phyloP scores from a whole-genome alignment of 1,140 invertebrate genomes.

The Tyrophagus putrescentiae region DNA sequence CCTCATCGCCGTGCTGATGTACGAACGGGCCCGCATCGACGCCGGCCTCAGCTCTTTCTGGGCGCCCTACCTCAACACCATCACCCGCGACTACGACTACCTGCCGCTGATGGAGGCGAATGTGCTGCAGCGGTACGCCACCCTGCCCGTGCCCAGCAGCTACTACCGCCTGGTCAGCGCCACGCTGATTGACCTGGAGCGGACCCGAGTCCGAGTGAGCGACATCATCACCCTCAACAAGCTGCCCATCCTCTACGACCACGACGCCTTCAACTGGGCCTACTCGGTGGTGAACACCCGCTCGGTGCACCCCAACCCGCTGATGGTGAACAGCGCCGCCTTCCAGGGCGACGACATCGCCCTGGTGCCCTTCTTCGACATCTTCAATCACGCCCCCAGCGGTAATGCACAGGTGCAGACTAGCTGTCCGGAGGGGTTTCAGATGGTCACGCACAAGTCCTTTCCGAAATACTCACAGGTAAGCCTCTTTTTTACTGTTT shows the following conservation, averaged over 20 bases:
- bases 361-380: no score
- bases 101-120: not conserved
- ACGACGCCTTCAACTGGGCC: not conserved
- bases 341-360: not conserved
- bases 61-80: no score
- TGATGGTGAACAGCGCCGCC: not conserved
- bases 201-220: not conserved
- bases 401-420: not conserved
- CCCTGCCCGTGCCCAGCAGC: no score
- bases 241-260: not conserved
- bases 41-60: no score
- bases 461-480: no score
- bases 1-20: no score
- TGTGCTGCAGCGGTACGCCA: not conserved
- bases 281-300: not conserved
- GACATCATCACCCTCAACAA: not conserved
- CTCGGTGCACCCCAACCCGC: not conserved
- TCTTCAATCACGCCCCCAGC: not conserved
- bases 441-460: not conserved
- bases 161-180: not conserved
- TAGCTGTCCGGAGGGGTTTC: not conserved
- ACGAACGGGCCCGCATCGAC: no score
- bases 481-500: no score
- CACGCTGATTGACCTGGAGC: not conserved
- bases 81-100: not conserved